Conservation (phyloP, 2,888 invertebrate species). For the Spisula solida region DNA sequence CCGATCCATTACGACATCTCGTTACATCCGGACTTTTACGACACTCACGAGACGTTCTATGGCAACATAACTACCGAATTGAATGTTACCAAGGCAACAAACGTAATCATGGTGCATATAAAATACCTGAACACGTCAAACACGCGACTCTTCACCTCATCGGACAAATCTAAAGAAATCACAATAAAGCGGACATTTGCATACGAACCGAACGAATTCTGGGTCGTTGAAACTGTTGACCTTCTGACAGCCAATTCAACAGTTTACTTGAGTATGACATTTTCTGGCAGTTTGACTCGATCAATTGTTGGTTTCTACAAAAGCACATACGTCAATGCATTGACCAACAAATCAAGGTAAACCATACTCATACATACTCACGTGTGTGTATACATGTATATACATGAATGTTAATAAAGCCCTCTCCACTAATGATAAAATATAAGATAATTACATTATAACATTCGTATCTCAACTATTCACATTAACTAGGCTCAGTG, state of each 20-base stretch:
- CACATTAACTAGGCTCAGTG: too few species aligned
- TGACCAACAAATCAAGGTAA: constrained; percentile 80
- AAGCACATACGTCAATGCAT: constrained; percentile 89
- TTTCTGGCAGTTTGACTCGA: constrained; percentile 90
- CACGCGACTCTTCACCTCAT: constrained; percentile 83
- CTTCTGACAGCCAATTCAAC: constrained; percentile 73
- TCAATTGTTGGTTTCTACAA: constrained; percentile 91
- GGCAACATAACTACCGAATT: constrained; percentile 85
- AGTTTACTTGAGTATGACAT: constrained; percentile 89
- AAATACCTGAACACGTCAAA: constrained; percentile 89
- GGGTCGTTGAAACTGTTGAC: constrained; percentile 85
- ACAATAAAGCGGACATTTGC: constrained; percentile 82
- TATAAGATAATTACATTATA: too few species aligned
- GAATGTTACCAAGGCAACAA: constrained; percentile 82
- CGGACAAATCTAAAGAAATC: constrained; percentile 58
- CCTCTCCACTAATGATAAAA: too few species aligned
- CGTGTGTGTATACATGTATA: too few species aligned
- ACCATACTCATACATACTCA: background rate
- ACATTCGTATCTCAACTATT: too few species aligned
- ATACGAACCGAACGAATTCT: constrained; percentile 87
- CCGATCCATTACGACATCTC: constrained; percentile 91
- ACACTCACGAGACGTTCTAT: constrained; percentile 86
- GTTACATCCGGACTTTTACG: constrained; percentile 90
- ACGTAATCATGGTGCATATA: constrained; percentile 89
- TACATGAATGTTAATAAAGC: too few species aligned